Evolutionary conservation across 2,113 vertebrate genomes (phyloP).

Genomic region (Tyto alba): DNA sequence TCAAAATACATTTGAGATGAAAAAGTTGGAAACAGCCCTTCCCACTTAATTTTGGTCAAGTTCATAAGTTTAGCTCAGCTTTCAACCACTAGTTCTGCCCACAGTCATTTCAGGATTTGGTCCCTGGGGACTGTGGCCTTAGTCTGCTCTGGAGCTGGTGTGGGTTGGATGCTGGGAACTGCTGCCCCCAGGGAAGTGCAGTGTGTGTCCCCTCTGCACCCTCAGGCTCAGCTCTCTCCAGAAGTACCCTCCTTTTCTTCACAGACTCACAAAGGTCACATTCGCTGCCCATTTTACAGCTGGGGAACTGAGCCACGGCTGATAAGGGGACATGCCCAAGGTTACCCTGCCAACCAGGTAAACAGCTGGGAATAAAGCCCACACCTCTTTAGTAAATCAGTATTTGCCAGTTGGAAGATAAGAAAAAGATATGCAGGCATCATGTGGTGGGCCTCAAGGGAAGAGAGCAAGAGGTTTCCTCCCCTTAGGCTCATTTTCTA

Average conservation of each 20-base stretch:
- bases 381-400: neutral
- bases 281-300: neutral
- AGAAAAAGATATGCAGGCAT: neutral
- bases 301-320: neutral
- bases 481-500: neutral
- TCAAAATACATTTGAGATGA: neutral
- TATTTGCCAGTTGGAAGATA: neutral
- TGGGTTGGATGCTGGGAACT: rapidly evolving
- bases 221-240: neutral
- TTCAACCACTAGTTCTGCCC: neutral
- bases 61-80: neutral
- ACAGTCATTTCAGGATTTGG: neutral
- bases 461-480: neutral
- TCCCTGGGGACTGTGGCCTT: neutral
- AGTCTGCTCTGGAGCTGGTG: neutral
- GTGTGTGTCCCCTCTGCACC: neutral
- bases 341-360: neutral
- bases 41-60: neutral
- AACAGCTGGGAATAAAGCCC: neutral
- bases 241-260: neutral
- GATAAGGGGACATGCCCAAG: neutral
- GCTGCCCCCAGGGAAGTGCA: neutral
- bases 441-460: neutral
- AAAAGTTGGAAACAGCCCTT: neutral
- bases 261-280: neutral